These are phyloP conservation scores for Dendrolimus houi DNA, from an alignment of 2,888 invertebrate species.

Conservation along the genomic window DNA sequence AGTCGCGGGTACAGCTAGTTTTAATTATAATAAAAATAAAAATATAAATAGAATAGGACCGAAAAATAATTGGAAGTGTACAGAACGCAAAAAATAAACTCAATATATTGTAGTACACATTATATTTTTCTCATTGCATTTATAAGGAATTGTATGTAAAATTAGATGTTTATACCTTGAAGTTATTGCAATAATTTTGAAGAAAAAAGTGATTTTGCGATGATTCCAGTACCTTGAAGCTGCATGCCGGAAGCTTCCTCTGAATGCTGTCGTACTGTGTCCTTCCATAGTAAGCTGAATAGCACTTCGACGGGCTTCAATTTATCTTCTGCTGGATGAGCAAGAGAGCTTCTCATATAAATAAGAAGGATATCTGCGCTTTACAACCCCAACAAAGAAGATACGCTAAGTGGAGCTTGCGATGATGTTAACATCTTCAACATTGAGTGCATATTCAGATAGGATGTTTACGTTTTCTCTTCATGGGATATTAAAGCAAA, in stretches of 20 bases:
- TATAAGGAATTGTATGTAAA: no score
- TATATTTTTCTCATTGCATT: no score
- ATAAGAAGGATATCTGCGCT: not conserved
- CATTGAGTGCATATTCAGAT: not conserved
- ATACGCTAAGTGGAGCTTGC: not conserved
- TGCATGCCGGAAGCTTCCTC: not conserved
- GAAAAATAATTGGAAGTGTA: no score
- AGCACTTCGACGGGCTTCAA: not conserved
- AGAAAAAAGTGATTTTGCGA: no score
- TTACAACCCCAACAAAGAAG: not conserved
- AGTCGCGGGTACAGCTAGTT: no score
- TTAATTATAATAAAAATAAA: no score
- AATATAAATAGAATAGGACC: no score
- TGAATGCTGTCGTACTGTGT: not conserved
- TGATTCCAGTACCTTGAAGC: not conserved
- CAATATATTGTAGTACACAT: no score
- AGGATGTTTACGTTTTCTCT: not conserved
- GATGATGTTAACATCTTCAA: not conserved
- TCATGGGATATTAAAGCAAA: no score
- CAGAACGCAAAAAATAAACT: no score
- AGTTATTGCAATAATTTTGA: no score
- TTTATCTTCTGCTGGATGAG: not conserved
- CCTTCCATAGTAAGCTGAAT: not conserved
- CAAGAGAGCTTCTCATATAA: not conserved
- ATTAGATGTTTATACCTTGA: no score